Evolutionary conservation across 2,888 invertebrate species (phyloP).

Genomic region (Abrostola tripartita): DNA sequence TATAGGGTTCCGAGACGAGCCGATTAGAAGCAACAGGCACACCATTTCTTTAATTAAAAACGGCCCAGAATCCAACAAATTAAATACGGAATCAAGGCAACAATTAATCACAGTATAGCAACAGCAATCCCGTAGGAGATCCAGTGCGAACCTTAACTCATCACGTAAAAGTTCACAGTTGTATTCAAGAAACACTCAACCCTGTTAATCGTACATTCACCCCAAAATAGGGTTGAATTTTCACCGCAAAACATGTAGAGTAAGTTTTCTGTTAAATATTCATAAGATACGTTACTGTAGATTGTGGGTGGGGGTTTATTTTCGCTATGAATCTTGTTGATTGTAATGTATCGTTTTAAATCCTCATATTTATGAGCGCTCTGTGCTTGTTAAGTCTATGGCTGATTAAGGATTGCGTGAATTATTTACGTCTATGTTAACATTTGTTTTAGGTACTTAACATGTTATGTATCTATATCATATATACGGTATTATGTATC

Average conservation of each 20-base stretch:
- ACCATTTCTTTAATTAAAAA: conserved; percentile 4
- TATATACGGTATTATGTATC: no score
- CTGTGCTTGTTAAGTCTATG: neutral
- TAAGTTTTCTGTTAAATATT: conserved; percentile 40
- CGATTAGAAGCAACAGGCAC: no score
- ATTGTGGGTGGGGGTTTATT: conserved; percentile 19
- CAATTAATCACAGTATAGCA: conserved; percentile 44
- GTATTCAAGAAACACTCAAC: conserved; percentile 26
- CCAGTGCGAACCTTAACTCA: conserved; percentile 20
- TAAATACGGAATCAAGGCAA: conserved; percentile 17
- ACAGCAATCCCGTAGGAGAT: conserved; percentile 50
- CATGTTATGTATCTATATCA: no score
- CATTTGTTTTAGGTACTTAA: neutral
- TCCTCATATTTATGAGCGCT: neutral
- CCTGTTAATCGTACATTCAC: conserved; percentile 44
- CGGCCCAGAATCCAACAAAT: conserved; percentile 13
- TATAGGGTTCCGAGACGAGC: no score
- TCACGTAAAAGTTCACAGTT: conserved; percentile 11
- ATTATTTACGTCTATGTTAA: neutral
- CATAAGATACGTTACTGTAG: conserved; percentile 21
- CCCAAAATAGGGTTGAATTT: conserved; percentile 29
- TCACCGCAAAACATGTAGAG: conserved; percentile 40
- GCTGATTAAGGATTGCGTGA: neutral
- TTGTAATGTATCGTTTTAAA: conserved; percentile 11
- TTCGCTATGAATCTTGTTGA: conserved; percentile 19